Evolutionary conservation across 1,140 invertebrate species (phyloP), one percentile per base, ranked within the genome.

Genomic region (Bombus turneri): DNA sequence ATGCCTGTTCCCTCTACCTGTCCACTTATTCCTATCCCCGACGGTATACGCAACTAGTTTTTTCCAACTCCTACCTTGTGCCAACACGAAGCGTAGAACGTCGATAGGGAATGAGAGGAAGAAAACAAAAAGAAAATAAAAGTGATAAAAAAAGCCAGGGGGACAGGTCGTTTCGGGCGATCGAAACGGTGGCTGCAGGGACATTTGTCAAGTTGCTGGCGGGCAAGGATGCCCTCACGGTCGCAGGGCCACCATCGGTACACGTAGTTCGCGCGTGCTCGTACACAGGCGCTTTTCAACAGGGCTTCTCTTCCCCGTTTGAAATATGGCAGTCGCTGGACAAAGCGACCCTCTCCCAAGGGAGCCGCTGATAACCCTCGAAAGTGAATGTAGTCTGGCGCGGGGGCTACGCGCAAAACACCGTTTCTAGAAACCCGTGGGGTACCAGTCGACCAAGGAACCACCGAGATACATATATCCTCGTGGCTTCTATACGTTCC

Each of bases 281-380:
- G 66, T 84, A 87, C 83, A 81, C 81, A 62, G 75, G 9, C 8
- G 75, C 34, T 64, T 77, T 77, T 77, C 75, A 77, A 81, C 81
- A 34, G 73, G 39, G 72, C 77, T 85, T 85, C 84, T 85, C 82
- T 81, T 53, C 73, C 76, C 71, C 34, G 59, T 25, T 87, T 85
- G 83, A 87, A 87, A 85, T 87, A 87, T 87, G 86, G 86, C 43
- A 81, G 83, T 79, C 77, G 83, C 72, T 39, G 86, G 86, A 87
- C 86, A 87, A 87, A 85, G 86, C 86, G 86, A 85, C 62, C 77
- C 86, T 75, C 77, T 85, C 83, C 86, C 78, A n/a, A 75, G 86
- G 83, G 77, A 87, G 71, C 78, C 34, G 59, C 83, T 77, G 83
- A 86, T 87, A 81, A 86, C 86, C 86, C 83, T 87, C 83, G 86